Conservation (phyloP, 2,113 vertebrate genomes). For the Rhagologus leucostigma region DNA sequence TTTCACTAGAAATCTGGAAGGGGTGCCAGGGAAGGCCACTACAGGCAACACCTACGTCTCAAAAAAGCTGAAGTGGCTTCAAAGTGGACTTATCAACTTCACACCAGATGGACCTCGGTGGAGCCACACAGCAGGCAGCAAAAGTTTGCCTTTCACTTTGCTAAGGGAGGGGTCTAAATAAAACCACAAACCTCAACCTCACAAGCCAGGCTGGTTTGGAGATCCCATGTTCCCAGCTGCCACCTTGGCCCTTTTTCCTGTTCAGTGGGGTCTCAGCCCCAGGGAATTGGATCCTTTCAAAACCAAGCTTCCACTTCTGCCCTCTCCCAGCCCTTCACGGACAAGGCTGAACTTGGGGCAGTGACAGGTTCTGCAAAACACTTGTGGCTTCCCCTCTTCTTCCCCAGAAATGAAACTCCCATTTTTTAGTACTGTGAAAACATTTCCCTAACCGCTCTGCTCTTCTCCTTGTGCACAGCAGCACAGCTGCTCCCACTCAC, state of each 20-base stretch:
- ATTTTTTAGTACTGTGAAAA: not conserved
- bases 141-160: not conserved
- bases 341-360: not conserved
- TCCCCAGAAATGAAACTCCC: not conserved
- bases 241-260: not conserved
- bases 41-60: accelerated
- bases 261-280: not conserved
- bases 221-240: not conserved
- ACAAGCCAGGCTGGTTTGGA: not conserved
- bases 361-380: not conserved
- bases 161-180: not conserved
- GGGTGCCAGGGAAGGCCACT: not conserved
- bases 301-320: not conserved
- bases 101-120: accelerated
- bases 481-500: conserved; percentile 44
- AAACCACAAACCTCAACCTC: not conserved
- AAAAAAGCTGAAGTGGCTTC: not conserved
- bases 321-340: not conserved
- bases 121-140: not conserved
- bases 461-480: not conserved
- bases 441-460: not conserved
- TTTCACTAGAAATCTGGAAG: not conserved
- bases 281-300: not conserved
- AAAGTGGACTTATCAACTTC: not conserved
- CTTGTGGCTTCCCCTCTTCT: not conserved